Evolutionary conservation across 2,797 vertebrate genomes (phyloP).

Genomic region (Rhinophrynus dorsalis): DNA sequence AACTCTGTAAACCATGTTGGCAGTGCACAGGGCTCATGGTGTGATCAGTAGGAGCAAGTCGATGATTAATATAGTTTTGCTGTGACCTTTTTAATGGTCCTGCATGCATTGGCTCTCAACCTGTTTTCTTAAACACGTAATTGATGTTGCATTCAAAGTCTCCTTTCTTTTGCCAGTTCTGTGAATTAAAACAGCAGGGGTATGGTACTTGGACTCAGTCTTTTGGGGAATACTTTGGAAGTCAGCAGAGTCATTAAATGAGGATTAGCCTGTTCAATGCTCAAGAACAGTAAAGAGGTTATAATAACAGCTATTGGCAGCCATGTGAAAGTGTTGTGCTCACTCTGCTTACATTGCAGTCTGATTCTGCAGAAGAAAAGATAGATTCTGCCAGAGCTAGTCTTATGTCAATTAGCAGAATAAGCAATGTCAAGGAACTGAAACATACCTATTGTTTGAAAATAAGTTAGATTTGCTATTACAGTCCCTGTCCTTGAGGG

Average conservation of each 20-base stretch:
- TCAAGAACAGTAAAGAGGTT: slow-evolving; percentile 20
- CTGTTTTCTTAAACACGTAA: slow-evolving; percentile 45
- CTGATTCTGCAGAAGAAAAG: neutral
- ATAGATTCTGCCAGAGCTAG: neutral
- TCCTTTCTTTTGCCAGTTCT: slow-evolving; percentile 17
- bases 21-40: neutral
- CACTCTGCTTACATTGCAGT: neutral
- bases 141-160: slow-evolving; percentile 31
- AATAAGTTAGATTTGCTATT: too few relatives aligned
- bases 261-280: slow-evolving; percentile 36
- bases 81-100: slow-evolving; percentile 19
- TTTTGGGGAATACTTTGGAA: slow-evolving; percentile 26
- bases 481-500: too few relatives aligned
- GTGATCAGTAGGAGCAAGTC: slow-evolving; percentile 17
- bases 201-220: slow-evolving; percentile 5
- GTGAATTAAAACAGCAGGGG: slow-evolving; percentile 37
- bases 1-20: slow-evolving; percentile 12
- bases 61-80: slow-evolving; percentile 37
- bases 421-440: too few relatives aligned
- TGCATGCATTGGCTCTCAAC: slow-evolving; percentile 20
- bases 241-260: slow-evolving; percentile 38
- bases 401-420: too few relatives aligned
- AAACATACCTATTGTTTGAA: too few relatives aligned
- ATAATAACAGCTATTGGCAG: slow-evolving; percentile 40
- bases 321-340: neutral